Conservation (phyloP, 2,888 invertebrate species). For the Agrotis segetum region DNA sequence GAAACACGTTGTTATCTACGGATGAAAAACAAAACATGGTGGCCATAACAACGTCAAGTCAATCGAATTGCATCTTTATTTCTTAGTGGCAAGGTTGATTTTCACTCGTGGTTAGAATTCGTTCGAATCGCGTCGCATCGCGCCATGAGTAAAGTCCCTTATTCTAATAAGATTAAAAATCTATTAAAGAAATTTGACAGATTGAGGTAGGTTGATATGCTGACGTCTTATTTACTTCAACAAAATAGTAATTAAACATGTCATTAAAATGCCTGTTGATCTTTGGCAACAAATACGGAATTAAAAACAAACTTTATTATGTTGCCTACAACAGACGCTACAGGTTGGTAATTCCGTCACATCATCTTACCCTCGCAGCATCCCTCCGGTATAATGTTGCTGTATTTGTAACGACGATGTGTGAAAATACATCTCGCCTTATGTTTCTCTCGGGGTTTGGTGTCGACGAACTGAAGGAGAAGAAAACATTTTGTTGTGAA, state of each 20-base stretch:
- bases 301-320: constrained; percentile 18
- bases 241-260: background rate
- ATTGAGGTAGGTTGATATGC: too few relatives aligned
- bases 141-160: too few relatives aligned
- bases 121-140: too few relatives aligned
- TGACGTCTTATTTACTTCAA: too few relatives aligned
- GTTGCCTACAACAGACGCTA: constrained; percentile 22
- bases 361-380: constrained; percentile 19
- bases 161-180: too few relatives aligned
- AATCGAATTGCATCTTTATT: too few relatives aligned
- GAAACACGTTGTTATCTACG: too few relatives aligned
- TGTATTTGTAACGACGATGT: constrained; percentile 30
- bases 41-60: too few relatives aligned
- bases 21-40: too few relatives aligned
- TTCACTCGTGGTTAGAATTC: too few relatives aligned
- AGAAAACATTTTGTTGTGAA: constrained; percentile 5
- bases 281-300: constrained; percentile 2
- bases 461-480: background rate
- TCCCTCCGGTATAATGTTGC: constrained; percentile 15
- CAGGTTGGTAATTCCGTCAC: constrained; percentile 41
- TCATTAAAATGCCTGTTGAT: constrained; percentile 16
- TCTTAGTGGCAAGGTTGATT: too few relatives aligned
- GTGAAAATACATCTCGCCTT: constrained; percentile 27
- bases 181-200: too few relatives aligned
- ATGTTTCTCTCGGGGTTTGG: background rate